Evolutionary conservation across 2,797 vertebrate species (phyloP), one percentile per base, ranked within the genome.

Genomic region (Myoxocephalus aenaeus): DNA sequence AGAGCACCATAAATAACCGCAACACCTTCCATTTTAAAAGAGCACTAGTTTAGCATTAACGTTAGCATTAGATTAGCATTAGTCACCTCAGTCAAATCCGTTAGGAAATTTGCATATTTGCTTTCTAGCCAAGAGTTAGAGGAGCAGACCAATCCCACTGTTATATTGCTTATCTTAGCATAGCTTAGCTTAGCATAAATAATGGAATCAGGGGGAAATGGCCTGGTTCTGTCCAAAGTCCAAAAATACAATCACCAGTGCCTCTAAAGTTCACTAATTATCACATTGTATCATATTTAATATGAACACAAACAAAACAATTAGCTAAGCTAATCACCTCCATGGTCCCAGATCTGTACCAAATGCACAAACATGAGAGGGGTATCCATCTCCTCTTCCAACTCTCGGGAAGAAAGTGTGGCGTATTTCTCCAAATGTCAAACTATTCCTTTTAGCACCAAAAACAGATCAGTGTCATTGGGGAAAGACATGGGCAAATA

Each of bases 161-260:
- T 9, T 3, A 51, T 18, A 14, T 13, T 1, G 27, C 44, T 73
- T 65, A 56, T 36, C 27, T 29, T 65, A n/a, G 36, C 32, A n/a
- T 67, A 25, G n/a, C 22, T n/a, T 67, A 27, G 38, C 51, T 38
- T 38, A n/a, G 20, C 51, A 25, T 68, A 57, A 67, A 79, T 27
- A 69, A 64, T 56, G 10, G 15, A 79, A 73, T 27, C 62, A 18
- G 18, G 9, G 5, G 36, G 8, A 48, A 56, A 27, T 67, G 12
- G 44, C 6, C 29, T 51, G 4, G 29, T 34, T 76, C 3, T 44
- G 12, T 27, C 36, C 2, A 63, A 53, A 66, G 12, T n/a, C 25
- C 4, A 29, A 42, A 40, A 51, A 9, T 59, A 8, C 3, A 17
- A 27, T 20, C 29, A 15, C 1, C 9, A 50, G 34, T 71, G 29